phyloP scores from a whole-genome alignment of 2,888 invertebrate species.

The Cordilura impudica region DNA sequence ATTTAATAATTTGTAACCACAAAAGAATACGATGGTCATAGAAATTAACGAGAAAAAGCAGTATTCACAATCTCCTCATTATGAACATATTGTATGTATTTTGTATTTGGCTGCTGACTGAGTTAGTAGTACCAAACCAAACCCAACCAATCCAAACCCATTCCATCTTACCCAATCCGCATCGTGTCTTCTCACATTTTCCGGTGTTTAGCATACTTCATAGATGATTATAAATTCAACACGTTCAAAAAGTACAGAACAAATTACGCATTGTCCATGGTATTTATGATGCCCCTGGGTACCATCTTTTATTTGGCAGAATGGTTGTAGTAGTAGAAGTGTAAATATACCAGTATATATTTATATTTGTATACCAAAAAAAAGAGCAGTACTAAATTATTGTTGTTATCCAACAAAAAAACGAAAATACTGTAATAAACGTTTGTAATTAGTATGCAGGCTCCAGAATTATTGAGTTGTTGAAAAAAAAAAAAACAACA shows the following conservation, averaged over 20 bases:
- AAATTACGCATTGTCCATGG: slow-evolving; percentile 59
- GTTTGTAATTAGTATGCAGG: slow-evolving; percentile 59
- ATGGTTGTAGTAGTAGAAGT: neutral
- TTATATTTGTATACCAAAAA: no score
- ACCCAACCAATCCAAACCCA: neutral
- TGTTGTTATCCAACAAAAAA: slow-evolving; percentile 32
- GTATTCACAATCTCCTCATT: neutral
- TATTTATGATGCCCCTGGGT: slow-evolving; percentile 60
- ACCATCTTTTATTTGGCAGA: slow-evolving; percentile 55
- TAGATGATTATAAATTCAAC: slow-evolving; percentile 55
- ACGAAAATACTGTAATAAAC: slow-evolving; percentile 29
- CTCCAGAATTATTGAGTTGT: slow-evolving; percentile 49
- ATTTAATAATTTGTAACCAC: slow-evolving; percentile 22
- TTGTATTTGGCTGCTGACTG: neutral
- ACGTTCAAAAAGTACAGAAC: slow-evolving; percentile 31
- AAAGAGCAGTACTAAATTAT: slow-evolving; percentile 29
- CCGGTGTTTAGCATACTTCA: slow-evolving; percentile 40
- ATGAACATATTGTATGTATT: slow-evolving; percentile 25
- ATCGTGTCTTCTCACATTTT: neutral
- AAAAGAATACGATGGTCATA: neutral
- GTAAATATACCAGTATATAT: neutral
- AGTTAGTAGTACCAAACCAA: neutral
- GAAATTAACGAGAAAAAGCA: neutral
- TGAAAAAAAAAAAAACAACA: neutral
- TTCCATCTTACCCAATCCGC: neutral